phyloP scores from a whole-genome alignment of 2,888 invertebrate genomes.

The Campoplex capitator region DNA sequence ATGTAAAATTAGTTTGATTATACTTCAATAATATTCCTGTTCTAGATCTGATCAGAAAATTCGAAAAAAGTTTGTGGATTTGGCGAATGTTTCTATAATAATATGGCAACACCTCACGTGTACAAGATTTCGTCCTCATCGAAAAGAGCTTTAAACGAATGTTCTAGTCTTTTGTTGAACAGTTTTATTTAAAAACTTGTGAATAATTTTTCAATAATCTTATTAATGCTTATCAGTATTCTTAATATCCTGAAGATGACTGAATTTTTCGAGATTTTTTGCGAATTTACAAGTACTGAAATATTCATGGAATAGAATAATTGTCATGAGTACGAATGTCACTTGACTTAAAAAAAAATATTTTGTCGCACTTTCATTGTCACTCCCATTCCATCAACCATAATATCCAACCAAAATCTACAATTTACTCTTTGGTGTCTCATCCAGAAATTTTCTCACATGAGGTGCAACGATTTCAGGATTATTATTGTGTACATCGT shows the following conservation, averaged over 20 bases:
- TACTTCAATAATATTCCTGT: too few species aligned
- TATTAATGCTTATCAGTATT: not conserved
- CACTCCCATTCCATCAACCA: not conserved
- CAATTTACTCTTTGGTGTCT: constrained; percentile 71
- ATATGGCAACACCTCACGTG: too few species aligned
- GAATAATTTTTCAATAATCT: not conserved
- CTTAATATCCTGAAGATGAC: not conserved
- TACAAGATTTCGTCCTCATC: too few species aligned
- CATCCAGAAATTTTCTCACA: constrained; percentile 85
- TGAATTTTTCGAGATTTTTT: not conserved
- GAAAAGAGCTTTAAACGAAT: not conserved
- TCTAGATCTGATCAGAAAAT: too few species aligned
- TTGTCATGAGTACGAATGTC: not conserved
- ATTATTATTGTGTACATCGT: constrained; percentile 88
- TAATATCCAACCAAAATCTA: constrained; percentile 34
- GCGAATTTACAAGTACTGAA: not conserved
- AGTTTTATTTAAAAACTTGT: not conserved
- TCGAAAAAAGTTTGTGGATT: too few species aligned
- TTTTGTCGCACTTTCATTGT: not conserved
- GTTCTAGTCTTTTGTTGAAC: not conserved
- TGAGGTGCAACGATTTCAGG: constrained; percentile 86
- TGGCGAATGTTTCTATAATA: too few species aligned
- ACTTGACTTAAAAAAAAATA: not conserved
- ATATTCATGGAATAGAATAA: not conserved
- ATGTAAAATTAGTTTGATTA: too few species aligned